These are phyloP conservation scores for Pipistrellus pygmaeus DNA, from an alignment of 2,797 vertebrate genomes.

Conservation along the genomic window DNA sequence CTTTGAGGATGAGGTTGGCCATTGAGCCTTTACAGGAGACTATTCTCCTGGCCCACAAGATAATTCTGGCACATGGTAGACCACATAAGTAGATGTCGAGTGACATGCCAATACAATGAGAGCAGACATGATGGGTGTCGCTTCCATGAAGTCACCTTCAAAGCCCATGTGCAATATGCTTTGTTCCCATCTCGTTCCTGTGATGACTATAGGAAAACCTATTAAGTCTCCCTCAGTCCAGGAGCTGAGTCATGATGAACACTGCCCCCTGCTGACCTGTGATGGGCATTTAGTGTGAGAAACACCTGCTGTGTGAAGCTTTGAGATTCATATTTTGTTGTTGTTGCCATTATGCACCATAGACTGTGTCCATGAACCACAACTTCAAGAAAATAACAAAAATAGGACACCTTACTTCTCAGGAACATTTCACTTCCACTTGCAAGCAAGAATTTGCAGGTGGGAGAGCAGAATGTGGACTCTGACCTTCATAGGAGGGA, in stretches of 20 bases:
- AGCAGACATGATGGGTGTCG: too few species aligned
- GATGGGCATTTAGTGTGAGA: background rate
- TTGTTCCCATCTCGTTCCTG: background rate
- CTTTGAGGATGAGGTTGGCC: background rate
- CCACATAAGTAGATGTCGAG: fast-evolving
- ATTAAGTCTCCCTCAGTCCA: too few species aligned
- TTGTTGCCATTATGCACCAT: too few species aligned
- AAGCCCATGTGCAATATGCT: fast-evolving
- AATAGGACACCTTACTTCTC: background rate
- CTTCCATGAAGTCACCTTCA: background rate
- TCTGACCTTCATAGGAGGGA: background rate
- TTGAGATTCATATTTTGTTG: background rate
- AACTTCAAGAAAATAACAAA: background rate
- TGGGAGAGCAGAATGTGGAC: background rate
- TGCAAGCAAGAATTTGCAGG: background rate
- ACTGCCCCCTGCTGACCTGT: background rate
- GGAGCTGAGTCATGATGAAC: background rate
- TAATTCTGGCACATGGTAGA: background rate
- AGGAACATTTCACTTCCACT: background rate
- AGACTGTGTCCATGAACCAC: fast-evolving
- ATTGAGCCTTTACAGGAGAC: background rate
- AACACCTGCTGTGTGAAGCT: background rate
- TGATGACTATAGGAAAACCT: background rate
- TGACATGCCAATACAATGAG: background rate
- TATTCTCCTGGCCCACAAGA: background rate